These are phyloP conservation scores for Muntiacus reevesi DNA, from an alignment of 2,113 vertebrate genomes.

Conservation along the genomic window DNA sequence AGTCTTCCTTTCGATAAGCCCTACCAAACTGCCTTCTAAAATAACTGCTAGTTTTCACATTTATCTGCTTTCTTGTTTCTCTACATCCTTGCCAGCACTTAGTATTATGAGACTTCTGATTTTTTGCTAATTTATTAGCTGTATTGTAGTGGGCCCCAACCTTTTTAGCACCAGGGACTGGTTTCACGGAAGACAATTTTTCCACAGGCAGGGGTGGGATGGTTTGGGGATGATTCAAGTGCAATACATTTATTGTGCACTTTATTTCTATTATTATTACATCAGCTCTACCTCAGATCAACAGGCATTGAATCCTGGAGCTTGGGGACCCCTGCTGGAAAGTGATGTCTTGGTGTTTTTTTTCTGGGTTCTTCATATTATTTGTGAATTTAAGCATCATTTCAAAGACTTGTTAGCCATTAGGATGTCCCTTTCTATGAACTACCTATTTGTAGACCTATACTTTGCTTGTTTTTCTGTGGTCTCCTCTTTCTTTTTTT, in stretches of 20 bases:
- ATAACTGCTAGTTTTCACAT: background rate
- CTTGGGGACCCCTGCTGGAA: background rate
- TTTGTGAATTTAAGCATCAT: background rate
- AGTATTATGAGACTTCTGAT: background rate
- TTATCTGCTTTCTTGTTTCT: background rate
- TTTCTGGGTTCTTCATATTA: background rate
- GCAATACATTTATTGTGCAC: background rate
- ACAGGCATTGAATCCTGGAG: background rate
- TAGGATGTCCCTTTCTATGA: background rate
- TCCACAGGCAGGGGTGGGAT: background rate
- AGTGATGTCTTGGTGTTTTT: constrained; percentile 3
- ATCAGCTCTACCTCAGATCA: background rate
- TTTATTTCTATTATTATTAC: background rate
- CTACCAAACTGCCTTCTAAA: background rate
- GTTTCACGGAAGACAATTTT: background rate
- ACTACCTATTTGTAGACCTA: background rate
- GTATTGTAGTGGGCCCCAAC: background rate
- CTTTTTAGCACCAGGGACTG: background rate
- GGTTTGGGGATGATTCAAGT: background rate
- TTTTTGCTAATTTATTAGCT: constrained; percentile 10
- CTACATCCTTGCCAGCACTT: background rate
- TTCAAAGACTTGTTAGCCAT: background rate
- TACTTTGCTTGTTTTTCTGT: background rate
- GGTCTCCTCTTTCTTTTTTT: background rate
- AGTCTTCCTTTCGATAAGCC: background rate